Evolutionary conservation across 2,113 vertebrate genomes (phyloP), one percentile per base, ranked within the genome.

Genomic region (Stictonetta naevosa): DNA sequence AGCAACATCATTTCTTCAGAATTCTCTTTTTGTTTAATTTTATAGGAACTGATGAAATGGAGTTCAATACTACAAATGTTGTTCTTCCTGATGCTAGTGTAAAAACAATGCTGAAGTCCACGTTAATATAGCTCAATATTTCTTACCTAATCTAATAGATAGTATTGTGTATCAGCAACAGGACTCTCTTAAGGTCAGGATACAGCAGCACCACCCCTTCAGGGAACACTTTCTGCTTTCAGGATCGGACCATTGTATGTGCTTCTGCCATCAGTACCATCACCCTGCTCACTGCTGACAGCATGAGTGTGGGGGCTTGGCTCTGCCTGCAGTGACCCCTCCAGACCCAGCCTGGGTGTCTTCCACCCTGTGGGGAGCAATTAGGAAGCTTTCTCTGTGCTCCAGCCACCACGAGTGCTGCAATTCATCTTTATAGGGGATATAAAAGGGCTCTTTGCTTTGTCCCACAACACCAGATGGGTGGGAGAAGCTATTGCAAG

Each of bases 291-390:
- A 1, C 23, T 17, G 29, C 60, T 38, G 73, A 34, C 66, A 55
- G 9, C 6, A 25, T 58, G 34, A 58, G 73, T 31, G 3, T 33
- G 52, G 33, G 50, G 71, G 64, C 53, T 62, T 1, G 3, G 53
- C 55, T 84, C 34, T 84, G 56, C 56, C 74, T 60, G 25, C 1
- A 0, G 8, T 44, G 72, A 31, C 42, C 25, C 15, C 26, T 31
- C 44, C 48, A 71, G 80, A 63, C 48, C 55, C 52, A 62, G 50
- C 42, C 15, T 1, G 0, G 34, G 29, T 28, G 16, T 17, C 46
- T 84, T 67, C 52, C 62, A 56, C 48, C 67, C 87, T 74, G 44
- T 29, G 22, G 90, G 90, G 80, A 95, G 83, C 83, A 89, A 83
- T 76, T 59, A 58, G 50, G 48, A 33, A 91, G 76, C 59, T 78